Percentiles rank a stretch among this genome's conserved stretches.
Conservation (phyloP, 1,140 invertebrate species). For the Cheumatopsyche charites region DNA sequence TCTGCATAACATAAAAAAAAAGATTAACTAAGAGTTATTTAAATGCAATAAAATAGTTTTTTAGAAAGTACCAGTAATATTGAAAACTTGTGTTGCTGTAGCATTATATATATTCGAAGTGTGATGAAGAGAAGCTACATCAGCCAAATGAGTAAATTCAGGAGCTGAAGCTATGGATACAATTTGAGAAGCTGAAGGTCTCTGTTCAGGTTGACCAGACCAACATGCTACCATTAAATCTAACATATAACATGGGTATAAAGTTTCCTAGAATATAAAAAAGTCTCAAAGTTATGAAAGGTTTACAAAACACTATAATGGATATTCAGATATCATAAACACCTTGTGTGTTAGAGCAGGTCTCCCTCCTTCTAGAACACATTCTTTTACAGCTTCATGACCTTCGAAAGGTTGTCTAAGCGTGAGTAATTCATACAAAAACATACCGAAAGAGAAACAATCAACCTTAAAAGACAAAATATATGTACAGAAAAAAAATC, state of each 20-base stretch:
- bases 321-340: too few relatives aligned
- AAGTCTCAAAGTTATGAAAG: neutral
- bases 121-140: slow-evolving; percentile 75
- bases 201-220: slow-evolving; percentile 61
- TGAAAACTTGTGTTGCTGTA: slow-evolving; percentile 46
- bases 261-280: slow-evolving; percentile 62
- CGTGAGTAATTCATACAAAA: slow-evolving; percentile 94
- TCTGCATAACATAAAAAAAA: too few relatives aligned
- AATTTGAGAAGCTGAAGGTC: slow-evolving; percentile 92
- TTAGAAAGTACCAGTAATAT: slow-evolving; percentile 41
- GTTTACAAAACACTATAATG: neutral
- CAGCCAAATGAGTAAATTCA: slow-evolving; percentile 88
- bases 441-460: slow-evolving; percentile 99
- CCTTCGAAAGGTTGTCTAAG: slow-evolving; percentile 93
- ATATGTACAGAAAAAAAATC: slow-evolving; percentile 15
- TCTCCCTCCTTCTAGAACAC: slow-evolving; percentile 91
- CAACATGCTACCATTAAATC: slow-evolving; percentile 97
- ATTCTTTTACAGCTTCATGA: slow-evolving; percentile 94
- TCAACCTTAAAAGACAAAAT: slow-evolving; percentile 73
- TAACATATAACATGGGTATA: slow-evolving; percentile 88
- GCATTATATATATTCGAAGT: slow-evolving; percentile 64
- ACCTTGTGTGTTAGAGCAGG: slow-evolving; percentile 85
- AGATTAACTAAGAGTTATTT: slow-evolving; percentile 3
- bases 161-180: slow-evolving; percentile 90
- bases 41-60: neutral